These are phyloP conservation scores for Sebastes glaucus DNA, from an alignment of 2,797 vertebrate species.

Conservation along the genomic window DNA sequence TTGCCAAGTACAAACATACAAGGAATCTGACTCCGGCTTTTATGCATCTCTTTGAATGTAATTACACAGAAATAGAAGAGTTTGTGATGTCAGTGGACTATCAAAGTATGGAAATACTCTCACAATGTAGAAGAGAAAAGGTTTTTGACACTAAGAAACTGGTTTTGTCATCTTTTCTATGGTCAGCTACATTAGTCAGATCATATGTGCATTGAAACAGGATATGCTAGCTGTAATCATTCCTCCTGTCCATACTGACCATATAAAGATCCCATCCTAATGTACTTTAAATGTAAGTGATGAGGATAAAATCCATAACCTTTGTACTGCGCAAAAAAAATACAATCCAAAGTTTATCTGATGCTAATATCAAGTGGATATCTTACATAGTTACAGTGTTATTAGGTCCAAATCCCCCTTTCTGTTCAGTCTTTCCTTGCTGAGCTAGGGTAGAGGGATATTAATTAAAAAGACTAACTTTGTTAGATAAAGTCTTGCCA, in stretches of 20 bases:
- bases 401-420: not conserved
- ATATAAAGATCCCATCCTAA: not conserved
- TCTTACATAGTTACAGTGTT: not conserved
- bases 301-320: not conserved
- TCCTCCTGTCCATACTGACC: not conserved
- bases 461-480: not conserved
- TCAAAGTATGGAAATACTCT: not conserved
- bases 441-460: not conserved
- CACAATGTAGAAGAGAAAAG: not conserved
- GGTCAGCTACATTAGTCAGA: not conserved
- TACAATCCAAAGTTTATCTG: not conserved
- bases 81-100: not conserved
- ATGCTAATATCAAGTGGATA: not conserved
- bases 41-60: no score
- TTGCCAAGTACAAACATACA: no score
- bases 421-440: not conserved
- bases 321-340: not conserved
- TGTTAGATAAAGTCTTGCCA: not conserved
- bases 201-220: not conserved
- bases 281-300: not conserved
- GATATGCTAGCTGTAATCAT: not conserved
- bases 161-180: not conserved
- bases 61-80: no score
- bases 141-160: not conserved
- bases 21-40: no score